Conservation (phyloP, 2,113 vertebrate genomes). For the Pedionomus torquatus region DNA sequence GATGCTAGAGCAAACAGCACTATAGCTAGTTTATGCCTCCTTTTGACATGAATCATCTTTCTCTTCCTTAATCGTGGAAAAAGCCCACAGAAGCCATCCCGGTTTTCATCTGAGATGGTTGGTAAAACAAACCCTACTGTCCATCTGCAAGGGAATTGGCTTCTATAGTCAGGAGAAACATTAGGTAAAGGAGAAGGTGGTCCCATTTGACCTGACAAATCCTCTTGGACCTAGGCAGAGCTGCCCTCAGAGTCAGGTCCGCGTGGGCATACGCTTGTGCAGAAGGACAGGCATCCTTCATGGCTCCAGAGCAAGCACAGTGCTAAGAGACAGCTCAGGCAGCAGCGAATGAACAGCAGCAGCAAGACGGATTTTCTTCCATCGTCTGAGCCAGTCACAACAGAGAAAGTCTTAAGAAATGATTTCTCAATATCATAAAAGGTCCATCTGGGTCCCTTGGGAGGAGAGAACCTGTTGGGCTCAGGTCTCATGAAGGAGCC, state of each 20-base stretch:
- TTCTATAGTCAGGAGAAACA: neutral
- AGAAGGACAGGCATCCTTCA: neutral
- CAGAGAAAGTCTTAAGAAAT: neutral
- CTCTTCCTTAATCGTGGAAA: neutral
- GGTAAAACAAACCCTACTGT: neutral
- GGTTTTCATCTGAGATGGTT: neutral
- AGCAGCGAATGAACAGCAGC: neutral
- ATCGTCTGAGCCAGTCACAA: neutral
- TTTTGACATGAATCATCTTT: neutral
- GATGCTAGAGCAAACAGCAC: neutral
- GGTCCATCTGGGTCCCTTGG: neutral
- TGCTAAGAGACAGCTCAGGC: neutral
- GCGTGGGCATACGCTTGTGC: neutral
- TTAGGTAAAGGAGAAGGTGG: neutral
- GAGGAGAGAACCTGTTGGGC: neutral
- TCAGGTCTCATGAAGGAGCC: neutral
- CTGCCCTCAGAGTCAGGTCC: neutral
- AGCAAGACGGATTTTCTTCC: neutral
- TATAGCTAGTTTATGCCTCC: neutral
- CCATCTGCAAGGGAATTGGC: neutral
- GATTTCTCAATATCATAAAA: neutral
- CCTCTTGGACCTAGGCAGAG: neutral
- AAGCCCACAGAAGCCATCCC: neutral
- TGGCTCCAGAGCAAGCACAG: neutral
- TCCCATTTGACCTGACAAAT: neutral